Base-by-base conservation (phyloP, 2,888 invertebrate species). In the Camptogramma bilineatum region DNA sequence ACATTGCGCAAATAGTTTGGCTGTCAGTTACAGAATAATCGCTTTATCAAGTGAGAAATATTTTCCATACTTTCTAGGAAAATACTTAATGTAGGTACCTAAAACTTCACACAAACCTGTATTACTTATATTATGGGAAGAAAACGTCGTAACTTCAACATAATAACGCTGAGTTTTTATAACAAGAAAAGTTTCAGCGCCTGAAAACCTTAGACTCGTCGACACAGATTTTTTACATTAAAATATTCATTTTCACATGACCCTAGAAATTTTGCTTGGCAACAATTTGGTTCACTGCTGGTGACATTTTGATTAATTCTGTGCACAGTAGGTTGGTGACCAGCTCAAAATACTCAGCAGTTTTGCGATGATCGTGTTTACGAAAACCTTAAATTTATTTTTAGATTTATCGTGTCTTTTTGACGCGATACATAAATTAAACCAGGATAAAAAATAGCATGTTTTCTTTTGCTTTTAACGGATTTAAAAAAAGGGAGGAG, bases 151-250 rank as follows among this genome's bases (percentile, higher is more conserved):
- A 31, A 44, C 44, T 57, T 31, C 39, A 44, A 24, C 57, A 50
- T 48, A 53, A 59, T 42, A 58, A 54, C 24, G 21, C 51, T 16
- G 46, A 59, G 64, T 59, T 64, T 64, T 64, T 39, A 46, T 64
- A 64, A 64, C 64, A 64, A 64, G 64, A 54, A 64, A 64, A 64
- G 64, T 64, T 64, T 34, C 39, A 56, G 21, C 34, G 52, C 46
- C 54, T 54, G 58, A 51, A 46, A 44, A 44, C 44, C 44, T 44
- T 42, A 34, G 34, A 34, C 28, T 4, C 13, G 44, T 44, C 44
- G 34, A 13, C 13, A 13, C 17, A 17, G 17, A 8, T 17, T 44
- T 17, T 44, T 44, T 44, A 16, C 17, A 44, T 17, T 17, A 44
- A 4, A 44, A 44, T 17, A 44, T 44, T 44, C 17, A 44, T 44